These are phyloP conservation scores for Narcine bancroftii DNA, from an alignment of 2,113 vertebrate species.

Conservation along the genomic window DNA sequence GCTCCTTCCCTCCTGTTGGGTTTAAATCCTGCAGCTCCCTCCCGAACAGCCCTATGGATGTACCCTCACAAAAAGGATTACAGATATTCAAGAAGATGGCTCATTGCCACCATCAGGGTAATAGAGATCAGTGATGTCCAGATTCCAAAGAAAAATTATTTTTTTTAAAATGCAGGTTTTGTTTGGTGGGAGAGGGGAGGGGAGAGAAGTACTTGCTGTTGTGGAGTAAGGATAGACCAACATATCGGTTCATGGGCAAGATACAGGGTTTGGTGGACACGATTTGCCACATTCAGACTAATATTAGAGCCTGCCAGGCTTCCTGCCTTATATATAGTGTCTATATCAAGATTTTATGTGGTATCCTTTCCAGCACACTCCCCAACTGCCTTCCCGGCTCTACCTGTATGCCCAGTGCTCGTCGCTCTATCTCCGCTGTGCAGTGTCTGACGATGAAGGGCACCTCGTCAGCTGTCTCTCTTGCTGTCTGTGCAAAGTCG, in stretches of 20 bases:
- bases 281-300: accelerated
- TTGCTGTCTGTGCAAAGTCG: constrained; percentile 58
- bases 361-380: not conserved
- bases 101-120: no score
- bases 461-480: constrained; percentile 62
- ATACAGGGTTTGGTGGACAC: constrained; percentile 39
- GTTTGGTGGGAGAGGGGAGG: no score
- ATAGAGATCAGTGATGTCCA: no score
- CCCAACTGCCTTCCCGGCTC: constrained; percentile 32
- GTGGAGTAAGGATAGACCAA: constrained; percentile 42
- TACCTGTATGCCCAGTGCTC: constrained; percentile 77
- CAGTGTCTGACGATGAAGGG: constrained; percentile 76
- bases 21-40: no score
- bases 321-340: no score
- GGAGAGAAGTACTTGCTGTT: constrained; percentile 17
- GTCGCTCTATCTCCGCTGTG: constrained; percentile 75
- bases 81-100: no score
- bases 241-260: constrained; percentile 35
- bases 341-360: not conserved
- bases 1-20: no score
- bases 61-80: no score
- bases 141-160: no score
- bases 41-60: no score
- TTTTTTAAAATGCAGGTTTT: no score
- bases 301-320: not conserved